Conservation (phyloP, 2,113 vertebrate species). For the Syrmaticus mikado region DNA sequence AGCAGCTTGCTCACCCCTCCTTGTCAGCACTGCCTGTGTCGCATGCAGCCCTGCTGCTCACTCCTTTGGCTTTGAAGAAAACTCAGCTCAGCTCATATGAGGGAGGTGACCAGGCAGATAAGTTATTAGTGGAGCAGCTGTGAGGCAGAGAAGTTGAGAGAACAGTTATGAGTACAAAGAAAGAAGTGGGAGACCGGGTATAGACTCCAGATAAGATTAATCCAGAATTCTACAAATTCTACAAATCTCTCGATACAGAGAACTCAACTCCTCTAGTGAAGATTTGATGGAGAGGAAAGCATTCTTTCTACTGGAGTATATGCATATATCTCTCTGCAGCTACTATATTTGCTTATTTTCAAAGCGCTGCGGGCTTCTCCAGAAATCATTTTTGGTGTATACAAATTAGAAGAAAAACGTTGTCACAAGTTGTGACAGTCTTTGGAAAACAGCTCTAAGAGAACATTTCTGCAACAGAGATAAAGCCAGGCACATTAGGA, state of each 20-base stretch:
- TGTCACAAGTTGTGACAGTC: background rate
- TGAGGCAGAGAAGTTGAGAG: constrained; percentile 31
- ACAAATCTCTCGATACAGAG: constrained; percentile 30
- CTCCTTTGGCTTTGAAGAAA: constrained; percentile 48
- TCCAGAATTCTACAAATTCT: constrained; percentile 48
- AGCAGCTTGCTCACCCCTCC: background rate
- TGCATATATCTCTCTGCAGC: accelerated
- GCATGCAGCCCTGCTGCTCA: background rate
- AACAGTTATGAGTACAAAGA: constrained; percentile 55
- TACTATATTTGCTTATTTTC: background rate
- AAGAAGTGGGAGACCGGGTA: constrained; percentile 13
- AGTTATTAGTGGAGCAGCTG: constrained; percentile 50
- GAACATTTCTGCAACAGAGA: background rate
- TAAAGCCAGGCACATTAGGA: background rate
- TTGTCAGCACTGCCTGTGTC: background rate
- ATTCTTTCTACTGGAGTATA: background rate
- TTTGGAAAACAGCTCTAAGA: background rate
- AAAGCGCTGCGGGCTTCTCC: background rate
- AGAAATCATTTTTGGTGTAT: background rate
- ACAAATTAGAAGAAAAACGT: accelerated
- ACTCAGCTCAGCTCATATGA: constrained; percentile 1
- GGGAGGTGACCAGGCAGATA: background rate
- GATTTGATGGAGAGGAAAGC: constrained; percentile 14
- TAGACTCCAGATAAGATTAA: constrained; percentile 50
- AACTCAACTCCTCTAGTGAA: constrained; percentile 35